Percentiles rank a stretch among this genome's conserved stretches.
Evolutionary conservation across 2,888 invertebrate species (phyloP).

Genomic region (Conchocele bisecta): DNA sequence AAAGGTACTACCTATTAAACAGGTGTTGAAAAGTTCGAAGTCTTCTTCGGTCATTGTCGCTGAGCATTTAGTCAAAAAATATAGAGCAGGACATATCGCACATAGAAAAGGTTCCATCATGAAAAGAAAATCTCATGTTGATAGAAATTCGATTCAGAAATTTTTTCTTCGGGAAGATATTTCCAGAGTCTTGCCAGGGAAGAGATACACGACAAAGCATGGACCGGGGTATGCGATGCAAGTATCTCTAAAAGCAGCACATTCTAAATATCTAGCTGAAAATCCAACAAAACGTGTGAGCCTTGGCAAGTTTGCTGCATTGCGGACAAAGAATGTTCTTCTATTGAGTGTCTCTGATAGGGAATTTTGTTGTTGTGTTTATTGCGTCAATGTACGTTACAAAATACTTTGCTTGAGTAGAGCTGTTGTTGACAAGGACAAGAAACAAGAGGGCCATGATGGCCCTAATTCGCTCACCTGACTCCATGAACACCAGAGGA

Average conservation of each 20-base stretch:
- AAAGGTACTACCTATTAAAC: constrained; percentile 26
- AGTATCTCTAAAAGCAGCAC: constrained; percentile 16
- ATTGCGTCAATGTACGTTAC: constrained; percentile 18
- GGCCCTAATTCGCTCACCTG: too few relatives aligned
- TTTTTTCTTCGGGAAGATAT: constrained; percentile 34
- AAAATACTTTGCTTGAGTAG: constrained; percentile 14
- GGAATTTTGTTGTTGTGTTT: constrained; percentile 10
- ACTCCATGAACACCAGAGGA: too few relatives aligned
- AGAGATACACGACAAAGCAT: constrained; percentile 35
- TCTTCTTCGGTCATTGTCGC: constrained; percentile 18
- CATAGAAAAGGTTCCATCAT: constrained; percentile 19
- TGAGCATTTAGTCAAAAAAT: constrained; percentile 20
- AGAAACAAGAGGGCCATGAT: too few relatives aligned
- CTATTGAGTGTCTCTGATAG: neutral
- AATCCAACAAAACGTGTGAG: neutral
- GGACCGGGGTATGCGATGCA: constrained; percentile 34
- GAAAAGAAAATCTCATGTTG: constrained; percentile 31
- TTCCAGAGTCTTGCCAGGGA: constrained; percentile 30
- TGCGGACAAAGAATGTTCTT: neutral
- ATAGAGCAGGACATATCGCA: constrained; percentile 29
- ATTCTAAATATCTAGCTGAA: neutral
- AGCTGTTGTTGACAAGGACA: constrained; percentile 16
- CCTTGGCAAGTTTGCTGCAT: constrained; percentile 1
- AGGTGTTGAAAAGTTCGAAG: constrained; percentile 29
- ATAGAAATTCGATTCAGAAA: constrained; percentile 14